phyloP scores from a whole-genome alignment of 2,888 invertebrate species.

The Apomyelois bistriatella region DNA sequence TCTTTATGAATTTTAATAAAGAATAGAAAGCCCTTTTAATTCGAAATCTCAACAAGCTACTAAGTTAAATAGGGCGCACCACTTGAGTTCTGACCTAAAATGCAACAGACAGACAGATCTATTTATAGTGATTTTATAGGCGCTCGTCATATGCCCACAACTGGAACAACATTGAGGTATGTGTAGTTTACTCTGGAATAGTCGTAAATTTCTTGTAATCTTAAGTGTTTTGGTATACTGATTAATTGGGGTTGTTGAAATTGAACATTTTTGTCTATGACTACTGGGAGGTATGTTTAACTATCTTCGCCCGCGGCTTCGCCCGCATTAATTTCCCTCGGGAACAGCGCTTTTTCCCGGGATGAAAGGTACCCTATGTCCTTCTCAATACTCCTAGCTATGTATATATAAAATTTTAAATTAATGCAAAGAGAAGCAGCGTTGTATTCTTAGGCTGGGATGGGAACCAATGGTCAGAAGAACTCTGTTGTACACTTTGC shows the following conservation, averaged over 20 bases:
- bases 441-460: no score
- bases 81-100: conserved; percentile 36
- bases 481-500: no score
- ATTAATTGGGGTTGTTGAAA: background rate
- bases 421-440: no score
- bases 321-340: no score
- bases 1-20: no score
- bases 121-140: conserved; percentile 34
- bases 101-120: conserved; percentile 27
- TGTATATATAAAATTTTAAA: no score
- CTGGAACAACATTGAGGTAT: conserved; percentile 38
- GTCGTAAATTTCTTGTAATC: conserved; percentile 1
- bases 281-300: background rate
- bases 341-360: no score
- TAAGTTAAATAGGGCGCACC: conserved; percentile 15
- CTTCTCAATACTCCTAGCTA: no score
- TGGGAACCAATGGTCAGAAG: no score
- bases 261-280: background rate
- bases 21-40: background rate
- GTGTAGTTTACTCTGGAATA: background rate
- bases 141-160: conserved; percentile 30
- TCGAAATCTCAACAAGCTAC: conserved; percentile 1
- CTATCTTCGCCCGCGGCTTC: no score
- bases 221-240: conserved; percentile 1
- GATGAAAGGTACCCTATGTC: no score